Conservation (phyloP, 37 sponge, comb jelly and placozoan genomes). For the Cliona cf. orientalis region DNA sequence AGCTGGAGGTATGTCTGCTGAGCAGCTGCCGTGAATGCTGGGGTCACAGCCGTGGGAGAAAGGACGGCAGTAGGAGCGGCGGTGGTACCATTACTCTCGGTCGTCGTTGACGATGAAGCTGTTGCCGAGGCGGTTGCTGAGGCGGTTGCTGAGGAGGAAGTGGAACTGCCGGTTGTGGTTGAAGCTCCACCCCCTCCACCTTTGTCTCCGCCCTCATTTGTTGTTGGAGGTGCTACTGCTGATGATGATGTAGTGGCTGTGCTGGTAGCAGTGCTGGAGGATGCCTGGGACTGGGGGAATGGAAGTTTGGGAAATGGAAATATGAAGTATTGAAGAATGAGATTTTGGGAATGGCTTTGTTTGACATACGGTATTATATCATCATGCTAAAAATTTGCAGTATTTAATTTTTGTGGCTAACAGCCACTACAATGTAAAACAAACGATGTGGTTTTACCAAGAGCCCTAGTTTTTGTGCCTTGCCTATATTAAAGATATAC, state of each 20-base stretch:
- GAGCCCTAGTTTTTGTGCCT: no score
- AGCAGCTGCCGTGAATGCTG: slow-evolving; percentile 29
- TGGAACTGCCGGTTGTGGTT: not conserved
- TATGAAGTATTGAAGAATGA: no score
- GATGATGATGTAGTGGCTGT: not conserved
- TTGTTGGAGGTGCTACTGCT: not conserved
- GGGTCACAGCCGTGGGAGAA: slow-evolving; percentile 10
- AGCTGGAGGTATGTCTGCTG: slow-evolving; percentile 70
- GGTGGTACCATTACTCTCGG: not conserved
- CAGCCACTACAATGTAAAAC: no score
- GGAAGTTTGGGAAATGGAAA: no score
- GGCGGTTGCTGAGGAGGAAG: slow-evolving; percentile 1
- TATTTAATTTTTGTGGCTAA: no score
- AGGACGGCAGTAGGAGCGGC: not conserved
- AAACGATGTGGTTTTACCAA: no score
- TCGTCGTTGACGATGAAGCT: not conserved
- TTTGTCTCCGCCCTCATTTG: not conserved
- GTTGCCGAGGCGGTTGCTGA: not conserved
- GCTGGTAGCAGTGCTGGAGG: not conserved
- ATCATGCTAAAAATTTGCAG: no score
- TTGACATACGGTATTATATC: no score
- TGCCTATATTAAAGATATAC: no score
- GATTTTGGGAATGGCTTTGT: no score
- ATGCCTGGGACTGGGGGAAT: no score
- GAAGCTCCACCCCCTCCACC: not conserved